These are phyloP conservation scores for Eurytoma californica DNA, from an alignment of 2,888 invertebrate species.

Conservation along the genomic window DNA sequence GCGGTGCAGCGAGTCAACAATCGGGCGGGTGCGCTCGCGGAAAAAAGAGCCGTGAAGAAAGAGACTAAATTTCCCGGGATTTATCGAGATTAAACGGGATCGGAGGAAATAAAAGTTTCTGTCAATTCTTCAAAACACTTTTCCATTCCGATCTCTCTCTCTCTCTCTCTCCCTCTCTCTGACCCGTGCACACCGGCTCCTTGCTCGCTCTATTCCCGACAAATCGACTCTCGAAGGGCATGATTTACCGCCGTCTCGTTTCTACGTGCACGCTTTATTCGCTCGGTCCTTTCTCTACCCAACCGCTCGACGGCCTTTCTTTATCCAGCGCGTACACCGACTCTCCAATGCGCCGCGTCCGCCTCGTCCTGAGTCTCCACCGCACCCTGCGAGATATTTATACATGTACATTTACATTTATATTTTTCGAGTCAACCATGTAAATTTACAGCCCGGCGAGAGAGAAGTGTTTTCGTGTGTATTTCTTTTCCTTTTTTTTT, in stretches of 20 bases:
- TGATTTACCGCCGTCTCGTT: constrained; percentile 52
- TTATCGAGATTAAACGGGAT: constrained; percentile 48
- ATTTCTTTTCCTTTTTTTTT: constrained; percentile 21
- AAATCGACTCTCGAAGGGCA: constrained; percentile 50
- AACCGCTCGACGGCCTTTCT: constrained; percentile 22
- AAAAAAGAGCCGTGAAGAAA: neutral
- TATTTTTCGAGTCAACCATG: constrained; percentile 58
- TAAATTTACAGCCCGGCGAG: constrained; percentile 63
- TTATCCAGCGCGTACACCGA: constrained; percentile 15
- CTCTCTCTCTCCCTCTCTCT: constrained; percentile 51
- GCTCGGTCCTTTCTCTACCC: neutral
- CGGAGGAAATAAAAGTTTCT: constrained; percentile 42
- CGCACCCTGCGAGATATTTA: constrained; percentile 47
- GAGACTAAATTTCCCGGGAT: constrained; percentile 37
- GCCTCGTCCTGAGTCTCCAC: constrained; percentile 31
- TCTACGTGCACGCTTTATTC: constrained; percentile 41
- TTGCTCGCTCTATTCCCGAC: constrained; percentile 27
- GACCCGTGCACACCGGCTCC: constrained; percentile 19
- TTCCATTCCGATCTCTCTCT: constrained; percentile 46
- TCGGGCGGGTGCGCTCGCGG: neutral
- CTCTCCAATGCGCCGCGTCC: neutral
- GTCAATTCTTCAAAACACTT: constrained; percentile 49
- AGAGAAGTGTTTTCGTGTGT: constrained; percentile 56
- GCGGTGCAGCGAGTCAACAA: neutral
- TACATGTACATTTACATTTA: constrained; percentile 59